phyloP scores from a whole-genome alignment of 2,113 vertebrate species.

The Vulpes lagopus region DNA sequence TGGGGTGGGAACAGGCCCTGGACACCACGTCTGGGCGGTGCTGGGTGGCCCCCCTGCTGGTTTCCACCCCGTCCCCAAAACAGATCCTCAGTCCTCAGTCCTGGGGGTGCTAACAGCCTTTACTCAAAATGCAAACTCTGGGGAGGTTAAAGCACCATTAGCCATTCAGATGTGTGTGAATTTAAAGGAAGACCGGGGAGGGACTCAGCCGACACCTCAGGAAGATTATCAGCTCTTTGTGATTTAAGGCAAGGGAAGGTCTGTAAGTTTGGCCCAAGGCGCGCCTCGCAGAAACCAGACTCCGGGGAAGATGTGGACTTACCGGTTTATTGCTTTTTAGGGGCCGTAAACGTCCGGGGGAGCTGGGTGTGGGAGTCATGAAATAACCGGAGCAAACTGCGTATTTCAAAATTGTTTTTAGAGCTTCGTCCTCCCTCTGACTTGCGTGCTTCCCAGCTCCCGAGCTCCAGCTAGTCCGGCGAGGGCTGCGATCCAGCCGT shows the following conservation, averaged over 20 bases:
- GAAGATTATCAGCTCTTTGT: background rate
- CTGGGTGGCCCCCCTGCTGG: background rate
- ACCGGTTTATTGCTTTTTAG: background rate
- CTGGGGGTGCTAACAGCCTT: background rate
- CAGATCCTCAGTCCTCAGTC: background rate
- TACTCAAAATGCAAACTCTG: conserved; percentile 12
- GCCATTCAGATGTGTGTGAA: conserved; percentile 9
- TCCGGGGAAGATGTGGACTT: background rate
- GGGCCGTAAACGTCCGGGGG: background rate
- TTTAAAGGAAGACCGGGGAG: background rate
- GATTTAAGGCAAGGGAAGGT: background rate
- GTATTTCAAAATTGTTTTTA: background rate
- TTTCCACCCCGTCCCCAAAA: background rate
- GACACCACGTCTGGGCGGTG: background rate
- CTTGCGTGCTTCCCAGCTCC: background rate
- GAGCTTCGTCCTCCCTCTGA: background rate
- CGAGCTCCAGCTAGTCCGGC: background rate
- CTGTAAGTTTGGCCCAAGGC: background rate
- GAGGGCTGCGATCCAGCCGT: background rate
- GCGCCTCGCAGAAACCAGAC: background rate
- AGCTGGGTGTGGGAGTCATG: background rate
- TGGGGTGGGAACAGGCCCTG: background rate
- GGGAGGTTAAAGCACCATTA: background rate
- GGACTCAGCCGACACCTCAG: background rate
- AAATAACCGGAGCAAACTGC: background rate